Evolutionary conservation across 30 jellyfish, hydroid and myxozoan species (phyloP), one percentile per base, ranked within the genome.

Genomic region (Chrysaora quinquecirrha): DNA sequence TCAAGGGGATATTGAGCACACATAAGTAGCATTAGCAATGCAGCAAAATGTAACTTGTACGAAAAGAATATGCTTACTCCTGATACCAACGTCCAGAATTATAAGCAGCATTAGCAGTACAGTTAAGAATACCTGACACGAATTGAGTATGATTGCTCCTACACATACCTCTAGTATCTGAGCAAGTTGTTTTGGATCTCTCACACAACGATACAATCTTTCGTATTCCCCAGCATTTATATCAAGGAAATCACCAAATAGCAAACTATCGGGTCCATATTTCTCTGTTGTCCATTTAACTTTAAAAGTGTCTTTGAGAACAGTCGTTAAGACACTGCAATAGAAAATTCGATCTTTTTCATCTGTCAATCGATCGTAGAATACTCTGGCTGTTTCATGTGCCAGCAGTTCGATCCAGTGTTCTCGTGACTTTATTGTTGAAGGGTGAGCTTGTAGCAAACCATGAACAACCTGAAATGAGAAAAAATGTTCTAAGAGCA

Each of bases 171-270:
- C 97, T 32, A 89, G 60, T n/a, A 83, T 81, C 30, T 82, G 95
- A 23, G 73, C 46, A 7, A 89, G 66, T 47, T 83, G 92, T 50
- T 60, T 75, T n/a, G 86, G 89, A 30, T 76, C 95, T 28, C 95
- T 20, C 23, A 89, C 81, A 38, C 96, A 56, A 21, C 78, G 87
- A 76, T 91, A 91, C 19, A 52, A 50, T 32, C 96, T 78, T 1
- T 85, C 89, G 30, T 31, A 29, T 47, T 84, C 89, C 0, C 68
- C 66, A 0, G 88, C 92, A 73, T 91, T 85, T 47, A 64, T 61
- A 23, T 91, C 98, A 19, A 74, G 78, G 34, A 85, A 85, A 61
- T 91, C 98, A 19, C 98, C 98, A 34, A 91, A 91, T 47, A 87
- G 77, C 70, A 87, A 70, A n/a, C 76, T 6, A 27, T 76, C 84